These are phyloP conservation scores for Parnassius glacialis DNA, from an alignment of 2,888 invertebrate species.

Conservation along the genomic window DNA sequence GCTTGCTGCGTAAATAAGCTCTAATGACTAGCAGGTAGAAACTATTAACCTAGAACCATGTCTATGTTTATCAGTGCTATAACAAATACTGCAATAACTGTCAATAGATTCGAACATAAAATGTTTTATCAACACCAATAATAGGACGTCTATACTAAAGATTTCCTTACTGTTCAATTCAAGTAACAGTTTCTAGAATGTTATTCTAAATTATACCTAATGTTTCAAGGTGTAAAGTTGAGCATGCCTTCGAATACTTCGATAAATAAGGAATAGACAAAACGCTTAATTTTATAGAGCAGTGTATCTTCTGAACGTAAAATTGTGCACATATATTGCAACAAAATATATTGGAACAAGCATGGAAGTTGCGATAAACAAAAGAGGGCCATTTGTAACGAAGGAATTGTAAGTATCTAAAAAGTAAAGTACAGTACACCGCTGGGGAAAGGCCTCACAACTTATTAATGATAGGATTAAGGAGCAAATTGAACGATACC, in stretches of 20 bases:
- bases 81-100: slow-evolving; percentile 16
- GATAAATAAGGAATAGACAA: slow-evolving; percentile 42
- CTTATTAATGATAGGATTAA: too few species aligned
- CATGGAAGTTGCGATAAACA: background rate
- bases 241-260: slow-evolving; percentile 17
- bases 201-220: slow-evolving; percentile 7
- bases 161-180: slow-evolving; percentile 8
- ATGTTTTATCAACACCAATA: slow-evolving; percentile 19
- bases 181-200: background rate
- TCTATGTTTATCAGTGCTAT: background rate
- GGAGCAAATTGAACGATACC: too few species aligned
- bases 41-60: too few species aligned
- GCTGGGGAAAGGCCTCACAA: too few species aligned
- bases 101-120: slow-evolving; percentile 13
- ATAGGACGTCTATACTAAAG: slow-evolving; percentile 15
- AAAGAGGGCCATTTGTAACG: background rate
- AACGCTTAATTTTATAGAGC: slow-evolving; percentile 40
- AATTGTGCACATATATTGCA: slow-evolving; percentile 34
- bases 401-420: too few species aligned
- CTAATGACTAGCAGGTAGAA: too few species aligned
- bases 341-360: slow-evolving; percentile 7
- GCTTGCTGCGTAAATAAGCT: too few species aligned
- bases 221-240: background rate
- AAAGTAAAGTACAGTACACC: too few species aligned
- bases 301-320: slow-evolving; percentile 39